These are phyloP conservation scores for Drosophila ercepeae DNA, from an alignment of 1,140 invertebrate genomes.

Conservation along the genomic window DNA sequence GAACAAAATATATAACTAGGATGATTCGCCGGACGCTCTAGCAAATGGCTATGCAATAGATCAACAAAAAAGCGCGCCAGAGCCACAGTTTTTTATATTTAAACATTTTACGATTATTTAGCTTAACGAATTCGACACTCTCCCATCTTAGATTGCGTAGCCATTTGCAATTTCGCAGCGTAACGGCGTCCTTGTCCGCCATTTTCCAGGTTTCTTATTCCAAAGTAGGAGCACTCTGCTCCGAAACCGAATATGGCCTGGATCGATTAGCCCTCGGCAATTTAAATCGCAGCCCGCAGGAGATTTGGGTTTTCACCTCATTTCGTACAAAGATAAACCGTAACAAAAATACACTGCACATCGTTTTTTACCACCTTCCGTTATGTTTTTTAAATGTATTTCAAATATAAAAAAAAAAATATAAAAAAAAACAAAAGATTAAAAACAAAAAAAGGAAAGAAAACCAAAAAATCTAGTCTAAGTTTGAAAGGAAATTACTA, in stretches of 20 bases:
- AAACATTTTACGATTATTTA: slow-evolving; percentile 35
- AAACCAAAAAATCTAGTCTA: slow-evolving; percentile 49
- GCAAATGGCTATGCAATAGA: slow-evolving; percentile 58
- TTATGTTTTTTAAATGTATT: slow-evolving; percentile 75
- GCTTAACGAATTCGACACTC: slow-evolving; percentile 47
- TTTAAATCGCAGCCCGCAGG: slow-evolving; percentile 72
- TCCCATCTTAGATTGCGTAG: slow-evolving; percentile 56
- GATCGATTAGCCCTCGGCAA: slow-evolving; percentile 69
- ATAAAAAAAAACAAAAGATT: slow-evolving; percentile 30
- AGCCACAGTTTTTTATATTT: slow-evolving; percentile 37
- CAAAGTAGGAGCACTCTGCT: slow-evolving; percentile 5
- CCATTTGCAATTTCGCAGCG: slow-evolving; percentile 9
- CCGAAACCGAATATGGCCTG: slow-evolving; percentile 11
- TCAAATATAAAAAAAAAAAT: slow-evolving; percentile 34
- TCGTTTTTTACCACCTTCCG: slow-evolving; percentile 54
- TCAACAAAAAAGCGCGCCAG: slow-evolving; percentile 55
- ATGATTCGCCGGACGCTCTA: slow-evolving; percentile 11
- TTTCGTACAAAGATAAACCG: slow-evolving; percentile 63
- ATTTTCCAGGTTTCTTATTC: slow-evolving; percentile 33
- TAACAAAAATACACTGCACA: slow-evolving; percentile 49
- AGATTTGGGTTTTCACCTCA: slow-evolving; percentile 62
- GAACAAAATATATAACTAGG: slow-evolving; percentile 28
- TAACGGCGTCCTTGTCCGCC: slow-evolving; percentile 26
- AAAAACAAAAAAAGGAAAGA: slow-evolving; percentile 29
- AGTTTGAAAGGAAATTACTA: slow-evolving; percentile 63